These are phyloP conservation scores for Meloidogyne exigua DNA, from an alignment of 1,140 invertebrate species.

Conservation along the genomic window DNA sequence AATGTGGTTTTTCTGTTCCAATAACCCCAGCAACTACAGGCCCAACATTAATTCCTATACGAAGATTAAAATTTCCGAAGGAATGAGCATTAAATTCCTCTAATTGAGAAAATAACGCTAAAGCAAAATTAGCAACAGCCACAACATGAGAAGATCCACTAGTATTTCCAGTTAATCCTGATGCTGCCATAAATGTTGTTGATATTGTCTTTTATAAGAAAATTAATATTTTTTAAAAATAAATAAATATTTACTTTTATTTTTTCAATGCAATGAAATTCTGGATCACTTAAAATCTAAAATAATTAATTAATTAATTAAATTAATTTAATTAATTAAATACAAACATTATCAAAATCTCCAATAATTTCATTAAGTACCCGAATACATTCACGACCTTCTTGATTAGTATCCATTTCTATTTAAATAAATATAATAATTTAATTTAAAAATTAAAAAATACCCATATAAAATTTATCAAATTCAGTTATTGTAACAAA, in stretches of 20 bases:
- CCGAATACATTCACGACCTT: conserved; percentile 85
- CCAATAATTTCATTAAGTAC: conserved; percentile 96
- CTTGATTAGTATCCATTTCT: conserved; percentile 86
- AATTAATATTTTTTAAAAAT: background rate
- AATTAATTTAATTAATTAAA: conserved; percentile 3
- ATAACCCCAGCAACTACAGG: conserved; percentile 76
- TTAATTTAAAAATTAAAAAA: conserved; percentile 57
- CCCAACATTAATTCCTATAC: conserved; percentile 63
- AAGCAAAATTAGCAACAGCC: conserved; percentile 86
- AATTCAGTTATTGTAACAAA: conserved; percentile 93
- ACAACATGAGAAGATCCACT: conserved; percentile 65
- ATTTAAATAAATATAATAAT: background rate
- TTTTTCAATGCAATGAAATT: conserved; percentile 85
- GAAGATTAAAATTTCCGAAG: conserved; percentile 55
- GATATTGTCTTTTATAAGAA: conserved; percentile 73
- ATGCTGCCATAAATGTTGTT: conserved; percentile 92
- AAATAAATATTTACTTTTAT: conserved; percentile 71
- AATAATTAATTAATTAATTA: conserved; percentile 55
- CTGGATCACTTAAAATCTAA: conserved; percentile 77
- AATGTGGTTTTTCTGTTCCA: conserved; percentile 89
- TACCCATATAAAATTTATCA: conserved; percentile 81
- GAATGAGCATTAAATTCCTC: conserved; percentile 58
- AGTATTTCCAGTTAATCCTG: conserved; percentile 71
- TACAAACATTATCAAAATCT: conserved; percentile 83
- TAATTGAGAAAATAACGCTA: conserved; percentile 66